Percentiles rank a stretch among this genome's conserved stretches.
Evolutionary conservation across 2,888 invertebrate species (phyloP).

Genomic region (Hermaeophaga mercurialis): DNA sequence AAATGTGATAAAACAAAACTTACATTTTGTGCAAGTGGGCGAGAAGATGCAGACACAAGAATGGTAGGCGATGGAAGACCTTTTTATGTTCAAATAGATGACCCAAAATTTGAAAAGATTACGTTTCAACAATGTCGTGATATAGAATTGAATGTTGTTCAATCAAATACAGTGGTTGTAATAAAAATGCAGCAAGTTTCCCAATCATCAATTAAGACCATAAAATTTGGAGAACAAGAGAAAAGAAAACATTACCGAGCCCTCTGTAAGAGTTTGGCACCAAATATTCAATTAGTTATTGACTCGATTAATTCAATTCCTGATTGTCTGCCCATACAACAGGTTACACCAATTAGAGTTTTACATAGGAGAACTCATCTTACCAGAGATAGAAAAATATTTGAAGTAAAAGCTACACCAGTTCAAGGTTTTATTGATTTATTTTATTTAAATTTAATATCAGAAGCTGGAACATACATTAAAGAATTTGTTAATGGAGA

Average conservation of each 20-base stretch:
- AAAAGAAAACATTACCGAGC: constrained; percentile 90
- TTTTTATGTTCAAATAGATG: constrained; percentile 84
- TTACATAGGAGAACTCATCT: constrained; percentile 83
- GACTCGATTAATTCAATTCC: constrained; percentile 54
- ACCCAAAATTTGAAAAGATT: constrained; percentile 66
- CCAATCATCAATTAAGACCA: constrained; percentile 7
- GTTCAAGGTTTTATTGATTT: constrained; percentile 60
- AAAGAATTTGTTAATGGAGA: constrained; percentile 99
- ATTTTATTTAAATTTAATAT: constrained; percentile 71
- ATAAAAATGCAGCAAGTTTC: constrained; percentile 60
- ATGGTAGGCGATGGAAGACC: constrained; percentile 92
- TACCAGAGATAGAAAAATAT: constrained; percentile 69
- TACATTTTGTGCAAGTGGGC: constrained; percentile 87
- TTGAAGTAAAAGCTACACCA: constrained; percentile 65
- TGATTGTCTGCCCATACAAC: constrained; percentile 64
- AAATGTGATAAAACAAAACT: constrained; percentile 33
- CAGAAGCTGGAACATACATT: constrained; percentile 94
- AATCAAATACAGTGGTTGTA: constrained; percentile 62
- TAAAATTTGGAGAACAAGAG: constrained; percentile 74
- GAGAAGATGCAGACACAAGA: constrained; percentile 97
- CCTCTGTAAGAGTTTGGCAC: constrained; percentile 63
- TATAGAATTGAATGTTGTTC: constrained; percentile 66
- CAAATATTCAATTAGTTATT: constrained; percentile 61
- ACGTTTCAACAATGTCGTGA: constrained; percentile 59
- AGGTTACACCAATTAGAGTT: constrained; percentile 90